Conservation (phyloP, 2,888 invertebrate species). For the Diadegma fenestrale region DNA sequence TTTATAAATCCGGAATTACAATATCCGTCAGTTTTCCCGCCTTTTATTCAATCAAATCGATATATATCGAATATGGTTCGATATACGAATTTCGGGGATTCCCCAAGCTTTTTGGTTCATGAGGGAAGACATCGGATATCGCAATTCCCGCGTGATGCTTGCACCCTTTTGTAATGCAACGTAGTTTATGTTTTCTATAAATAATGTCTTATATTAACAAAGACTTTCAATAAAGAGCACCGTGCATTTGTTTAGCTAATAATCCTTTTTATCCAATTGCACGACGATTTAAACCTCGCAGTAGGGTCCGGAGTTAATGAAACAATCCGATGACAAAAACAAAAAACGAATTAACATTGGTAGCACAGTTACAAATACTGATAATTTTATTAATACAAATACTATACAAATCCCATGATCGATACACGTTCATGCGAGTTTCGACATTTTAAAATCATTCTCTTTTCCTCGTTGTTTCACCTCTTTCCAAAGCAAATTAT, state of each 20-base stretch:
- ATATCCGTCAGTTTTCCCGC: background rate
- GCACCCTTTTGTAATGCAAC: constrained; percentile 7
- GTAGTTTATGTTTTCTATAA: constrained; percentile 59
- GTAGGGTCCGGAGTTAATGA: background rate
- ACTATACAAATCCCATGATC: constrained; percentile 70
- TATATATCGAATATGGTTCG: background rate
- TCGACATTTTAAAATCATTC: background rate
- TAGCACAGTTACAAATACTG: constrained; percentile 77
- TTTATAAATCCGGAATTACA: constrained; percentile 4
- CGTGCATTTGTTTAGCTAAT: background rate
- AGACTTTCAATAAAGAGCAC: constrained; percentile 10
- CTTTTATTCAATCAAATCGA: background rate
- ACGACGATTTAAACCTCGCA: background rate
- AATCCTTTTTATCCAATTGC: background rate
- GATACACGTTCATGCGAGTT: constrained; percentile 14
- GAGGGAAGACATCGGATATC: background rate
- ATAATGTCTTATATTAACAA: background rate
- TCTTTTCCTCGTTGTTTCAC: background rate
- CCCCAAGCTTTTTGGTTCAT: background rate
- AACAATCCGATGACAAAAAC: background rate
- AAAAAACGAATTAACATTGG: constrained; percentile 23
- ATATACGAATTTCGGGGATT: background rate
- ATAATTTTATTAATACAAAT: constrained; percentile 80
- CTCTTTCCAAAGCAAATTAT: background rate
- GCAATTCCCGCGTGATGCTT: background rate